phyloP scores from a whole-genome alignment of 1,140 invertebrate species.

The Nebria ingens region DNA sequence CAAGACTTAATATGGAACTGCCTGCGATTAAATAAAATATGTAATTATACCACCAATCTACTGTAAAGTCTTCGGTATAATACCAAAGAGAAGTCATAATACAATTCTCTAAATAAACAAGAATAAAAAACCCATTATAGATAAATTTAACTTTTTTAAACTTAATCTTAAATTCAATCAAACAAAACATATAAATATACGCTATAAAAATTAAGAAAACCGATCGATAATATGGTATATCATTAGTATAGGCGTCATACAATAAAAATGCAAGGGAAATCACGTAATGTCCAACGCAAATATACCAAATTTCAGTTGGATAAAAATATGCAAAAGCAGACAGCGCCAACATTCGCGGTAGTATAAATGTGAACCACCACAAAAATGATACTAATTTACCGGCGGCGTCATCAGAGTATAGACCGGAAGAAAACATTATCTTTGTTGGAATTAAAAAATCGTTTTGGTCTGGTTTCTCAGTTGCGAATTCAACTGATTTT shows the following conservation, averaged over 20 bases:
- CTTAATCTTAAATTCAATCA: slow-evolving; percentile 5
- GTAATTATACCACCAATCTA: slow-evolving; percentile 3
- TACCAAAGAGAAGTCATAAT: background rate
- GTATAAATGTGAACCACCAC: slow-evolving; percentile 61
- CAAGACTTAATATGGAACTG: background rate
- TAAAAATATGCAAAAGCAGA: slow-evolving; percentile 58
- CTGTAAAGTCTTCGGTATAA: background rate
- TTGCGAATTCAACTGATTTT: background rate
- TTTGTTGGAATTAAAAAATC: background rate
- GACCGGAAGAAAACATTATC: slow-evolving; percentile 3
- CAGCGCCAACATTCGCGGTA: slow-evolving; percentile 54
- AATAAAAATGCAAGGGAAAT: slow-evolving; percentile 48
- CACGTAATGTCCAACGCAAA: slow-evolving; percentile 47
- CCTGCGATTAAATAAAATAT: background rate
- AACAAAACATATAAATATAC: background rate
- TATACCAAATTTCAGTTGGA: slow-evolving; percentile 41
- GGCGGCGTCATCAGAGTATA: slow-evolving; percentile 49
- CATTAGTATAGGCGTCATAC: slow-evolving; percentile 43
- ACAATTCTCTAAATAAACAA: background rate
- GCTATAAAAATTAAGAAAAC: background rate
- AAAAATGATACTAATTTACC: slow-evolving; percentile 52
- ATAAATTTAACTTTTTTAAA: slow-evolving; percentile 1
- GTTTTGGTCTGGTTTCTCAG: background rate
- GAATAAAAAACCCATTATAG: background rate
- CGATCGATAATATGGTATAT: slow-evolving; percentile 20